Percentiles rank a stretch among this genome's conserved stretches.
Conservation (phyloP, 2,888 invertebrate species). For the Drosophila robusta region DNA sequence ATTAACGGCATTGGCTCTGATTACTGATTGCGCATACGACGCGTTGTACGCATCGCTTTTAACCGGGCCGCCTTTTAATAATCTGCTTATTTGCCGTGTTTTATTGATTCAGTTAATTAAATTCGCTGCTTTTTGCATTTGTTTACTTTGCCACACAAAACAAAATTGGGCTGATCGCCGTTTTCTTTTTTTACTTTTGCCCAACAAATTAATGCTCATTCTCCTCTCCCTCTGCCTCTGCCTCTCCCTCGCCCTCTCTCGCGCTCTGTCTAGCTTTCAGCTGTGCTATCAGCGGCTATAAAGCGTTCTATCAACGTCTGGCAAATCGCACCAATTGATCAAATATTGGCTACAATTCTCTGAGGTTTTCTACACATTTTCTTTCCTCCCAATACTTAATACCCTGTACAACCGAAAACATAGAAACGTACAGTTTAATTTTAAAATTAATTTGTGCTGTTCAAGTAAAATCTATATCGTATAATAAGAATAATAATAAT, state of each 20-base stretch:
- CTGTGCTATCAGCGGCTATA: slow-evolving; percentile 45
- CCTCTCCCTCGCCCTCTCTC: neutral
- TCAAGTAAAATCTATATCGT: no score
- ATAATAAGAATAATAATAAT: no score
- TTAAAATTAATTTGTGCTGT: no score
- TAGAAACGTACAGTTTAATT: no score
- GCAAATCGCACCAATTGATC: slow-evolving; percentile 58
- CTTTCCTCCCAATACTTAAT: neutral
- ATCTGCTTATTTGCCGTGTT: slow-evolving; percentile 43
- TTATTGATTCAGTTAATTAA: slow-evolving; percentile 76
- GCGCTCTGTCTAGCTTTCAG: neutral
- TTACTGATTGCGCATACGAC: slow-evolving; percentile 60
- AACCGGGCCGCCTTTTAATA: slow-evolving; percentile 46
- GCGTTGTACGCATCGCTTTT: slow-evolving; percentile 46
- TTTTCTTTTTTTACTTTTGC: slow-evolving; percentile 25
- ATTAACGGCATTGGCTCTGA: slow-evolving; percentile 44
- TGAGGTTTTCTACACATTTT: neutral
- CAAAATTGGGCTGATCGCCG: slow-evolving; percentile 38
- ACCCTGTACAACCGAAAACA: neutral
- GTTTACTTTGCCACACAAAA: slow-evolving; percentile 24
- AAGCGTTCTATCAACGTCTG: slow-evolving; percentile 35
- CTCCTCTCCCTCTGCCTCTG: slow-evolving; percentile 8
- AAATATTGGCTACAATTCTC: slow-evolving; percentile 35
- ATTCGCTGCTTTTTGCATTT: slow-evolving; percentile 41
- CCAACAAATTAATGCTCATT: slow-evolving; percentile 50